Conservation (phyloP, 2,797 vertebrate genomes). For the Cygnus olor region DNA sequence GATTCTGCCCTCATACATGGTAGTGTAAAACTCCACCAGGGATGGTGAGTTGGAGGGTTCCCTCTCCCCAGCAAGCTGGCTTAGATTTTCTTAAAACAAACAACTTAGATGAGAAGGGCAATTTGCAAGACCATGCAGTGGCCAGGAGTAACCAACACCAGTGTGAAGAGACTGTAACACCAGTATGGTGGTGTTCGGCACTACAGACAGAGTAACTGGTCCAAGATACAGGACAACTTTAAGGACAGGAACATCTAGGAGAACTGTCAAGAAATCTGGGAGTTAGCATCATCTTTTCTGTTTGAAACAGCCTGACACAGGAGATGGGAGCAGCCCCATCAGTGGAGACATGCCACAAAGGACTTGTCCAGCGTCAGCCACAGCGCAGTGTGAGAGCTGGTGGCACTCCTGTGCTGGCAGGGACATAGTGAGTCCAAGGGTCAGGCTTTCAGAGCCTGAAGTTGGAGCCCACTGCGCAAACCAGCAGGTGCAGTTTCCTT, state of each 20-base stretch:
- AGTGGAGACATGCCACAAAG: rapidly evolving
- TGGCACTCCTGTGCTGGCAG: not conserved
- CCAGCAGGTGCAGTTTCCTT: not conserved
- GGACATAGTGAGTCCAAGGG: not conserved
- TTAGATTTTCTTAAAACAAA: not conserved
- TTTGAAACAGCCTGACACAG: not conserved
- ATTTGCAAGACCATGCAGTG: not conserved
- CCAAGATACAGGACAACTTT: not conserved
- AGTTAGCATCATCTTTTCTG: not conserved
- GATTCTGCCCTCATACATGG: not conserved
- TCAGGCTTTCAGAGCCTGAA: not conserved
- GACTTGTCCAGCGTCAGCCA: not conserved
- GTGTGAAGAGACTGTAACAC: rapidly evolving
- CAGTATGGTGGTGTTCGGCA: not conserved
- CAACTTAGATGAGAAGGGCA: not conserved
- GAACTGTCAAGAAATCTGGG: not conserved
- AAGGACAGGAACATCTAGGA: not conserved
- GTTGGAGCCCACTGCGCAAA: not conserved
- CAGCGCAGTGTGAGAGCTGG: rapidly evolving
- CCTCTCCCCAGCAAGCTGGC: not conserved
- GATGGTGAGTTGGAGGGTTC: not conserved
- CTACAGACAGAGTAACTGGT: not conserved
- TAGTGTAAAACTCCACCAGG: not conserved
- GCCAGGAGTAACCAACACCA: not conserved
- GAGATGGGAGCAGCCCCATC: not conserved